Conservation (phyloP, 92 coral and sea anemone genomes). For the Muricea muricata region DNA sequence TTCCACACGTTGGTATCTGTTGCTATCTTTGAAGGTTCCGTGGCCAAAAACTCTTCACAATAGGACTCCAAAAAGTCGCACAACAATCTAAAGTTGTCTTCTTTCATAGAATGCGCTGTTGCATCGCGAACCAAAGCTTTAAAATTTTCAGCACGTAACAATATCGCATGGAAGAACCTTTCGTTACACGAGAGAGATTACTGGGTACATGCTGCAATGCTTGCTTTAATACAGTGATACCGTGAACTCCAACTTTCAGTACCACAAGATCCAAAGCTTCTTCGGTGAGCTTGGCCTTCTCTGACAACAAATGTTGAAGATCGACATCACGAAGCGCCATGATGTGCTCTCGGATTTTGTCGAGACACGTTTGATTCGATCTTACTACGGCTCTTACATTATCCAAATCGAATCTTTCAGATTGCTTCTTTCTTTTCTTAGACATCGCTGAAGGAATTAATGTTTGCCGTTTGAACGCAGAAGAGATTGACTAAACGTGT, state of each 20-base stretch:
- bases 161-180: neutral
- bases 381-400: too few relatives aligned
- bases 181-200: neutral
- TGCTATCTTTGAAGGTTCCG: neutral
- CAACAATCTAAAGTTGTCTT: neutral
- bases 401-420: too few relatives aligned
- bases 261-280: neutral
- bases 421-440: too few relatives aligned
- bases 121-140: neutral
- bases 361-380: too few relatives aligned
- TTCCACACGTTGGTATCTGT: neutral
- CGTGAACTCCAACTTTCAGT: neutral
- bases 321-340: too few relatives aligned
- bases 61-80: neutral
- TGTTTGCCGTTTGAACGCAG: neutral
- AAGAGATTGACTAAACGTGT: too few relatives aligned
- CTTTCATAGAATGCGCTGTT: neutral
- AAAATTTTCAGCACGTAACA: neutral
- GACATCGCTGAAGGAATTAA: too few relatives aligned
- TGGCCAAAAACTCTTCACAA: neutral
- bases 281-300: too few relatives aligned
- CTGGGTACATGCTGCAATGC: neutral
- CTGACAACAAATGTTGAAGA: too few relatives aligned
- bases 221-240: neutral
- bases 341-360: too few relatives aligned